phyloP scores from a whole-genome alignment of 2,888 invertebrate species.

The Colletes collaris region DNA sequence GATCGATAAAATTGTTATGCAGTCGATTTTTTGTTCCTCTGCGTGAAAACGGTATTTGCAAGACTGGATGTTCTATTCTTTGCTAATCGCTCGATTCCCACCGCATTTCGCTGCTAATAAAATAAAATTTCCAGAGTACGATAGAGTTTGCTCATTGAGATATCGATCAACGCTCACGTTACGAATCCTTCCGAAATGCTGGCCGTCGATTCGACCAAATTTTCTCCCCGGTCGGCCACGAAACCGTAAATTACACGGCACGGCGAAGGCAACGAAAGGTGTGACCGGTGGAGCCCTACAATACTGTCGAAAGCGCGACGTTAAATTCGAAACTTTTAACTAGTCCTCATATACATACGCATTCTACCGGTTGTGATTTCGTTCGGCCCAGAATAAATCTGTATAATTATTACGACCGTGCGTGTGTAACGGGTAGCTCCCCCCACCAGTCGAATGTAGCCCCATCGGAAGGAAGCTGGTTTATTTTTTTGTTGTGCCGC shows the following conservation, averaged over 20 bases:
- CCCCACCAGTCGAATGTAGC: slow-evolving; percentile 62
- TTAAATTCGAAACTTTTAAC: slow-evolving; percentile 63
- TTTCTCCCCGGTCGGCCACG: slow-evolving; percentile 1
- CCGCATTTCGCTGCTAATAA: too few relatives aligned
- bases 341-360: slow-evolving; percentile 45
- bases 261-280: slow-evolving; percentile 64
- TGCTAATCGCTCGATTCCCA: too few relatives aligned
- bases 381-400: slow-evolving; percentile 71
- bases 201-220: slow-evolving; percentile 18
- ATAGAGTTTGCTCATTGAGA: neutral
- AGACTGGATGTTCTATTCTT: too few relatives aligned
- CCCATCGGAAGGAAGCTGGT: slow-evolving; percentile 80
- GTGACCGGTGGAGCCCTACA: slow-evolving; percentile 57
- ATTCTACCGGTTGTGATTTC: slow-evolving; percentile 63
- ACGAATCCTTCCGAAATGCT: neutral
- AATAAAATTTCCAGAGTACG: too few relatives aligned
- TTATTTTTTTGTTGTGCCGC: slow-evolving; percentile 77
- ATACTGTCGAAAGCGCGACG: slow-evolving; percentile 46
- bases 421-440: slow-evolving; percentile 63
- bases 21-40: too few relatives aligned
- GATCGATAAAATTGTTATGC: too few relatives aligned
- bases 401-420: slow-evolving; percentile 72
- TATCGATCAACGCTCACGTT: neutral
- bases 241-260: slow-evolving; percentile 65
- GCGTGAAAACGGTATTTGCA: too few relatives aligned